These are phyloP conservation scores for Troides helena DNA, from an alignment of 2,888 invertebrate genomes.

Conservation along the genomic window DNA sequence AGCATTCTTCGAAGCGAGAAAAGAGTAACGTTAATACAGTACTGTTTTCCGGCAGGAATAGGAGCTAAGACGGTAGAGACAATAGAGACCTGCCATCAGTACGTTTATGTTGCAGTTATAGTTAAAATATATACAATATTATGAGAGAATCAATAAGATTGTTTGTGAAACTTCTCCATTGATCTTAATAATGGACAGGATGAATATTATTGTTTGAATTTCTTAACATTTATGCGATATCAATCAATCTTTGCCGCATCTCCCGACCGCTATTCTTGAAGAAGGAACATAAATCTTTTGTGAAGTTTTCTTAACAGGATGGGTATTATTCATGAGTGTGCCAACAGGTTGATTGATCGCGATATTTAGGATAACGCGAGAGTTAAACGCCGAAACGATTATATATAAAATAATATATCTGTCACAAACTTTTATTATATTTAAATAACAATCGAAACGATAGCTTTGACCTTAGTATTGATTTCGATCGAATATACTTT, in stretches of 20 bases:
- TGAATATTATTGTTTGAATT: slow-evolving; percentile 40
- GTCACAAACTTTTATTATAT: too few species aligned
- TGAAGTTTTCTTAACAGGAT: slow-evolving; percentile 69
- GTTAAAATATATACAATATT: too few species aligned
- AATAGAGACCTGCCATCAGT: too few species aligned
- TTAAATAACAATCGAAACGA: too few species aligned
- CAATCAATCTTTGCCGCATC: slow-evolving; percentile 75
- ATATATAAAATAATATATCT: slow-evolving; percentile 16
- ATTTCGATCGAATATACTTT: too few species aligned
- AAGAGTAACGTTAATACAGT: too few species aligned
- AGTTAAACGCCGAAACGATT: slow-evolving; percentile 28
- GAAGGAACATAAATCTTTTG: slow-evolving; percentile 75
- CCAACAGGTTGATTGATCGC: slow-evolving; percentile 72
- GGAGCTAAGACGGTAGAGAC: too few species aligned
- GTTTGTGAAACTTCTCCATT: neutral
- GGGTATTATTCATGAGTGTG: slow-evolving; percentile 75
- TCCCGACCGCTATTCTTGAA: slow-evolving; percentile 54
- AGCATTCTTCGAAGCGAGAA: too few species aligned
- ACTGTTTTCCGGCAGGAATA: too few species aligned
- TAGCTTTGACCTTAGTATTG: too few species aligned
- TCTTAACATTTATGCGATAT: slow-evolving; percentile 69
- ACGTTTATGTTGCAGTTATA: too few species aligned
- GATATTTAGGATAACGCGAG: slow-evolving; percentile 45
- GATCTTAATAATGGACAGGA: neutral
- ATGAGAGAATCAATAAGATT: too few species aligned